Evolutionary conservation across 2,113 vertebrate genomes (phyloP).

Genomic region (Dromaius novaehollandiae): DNA sequence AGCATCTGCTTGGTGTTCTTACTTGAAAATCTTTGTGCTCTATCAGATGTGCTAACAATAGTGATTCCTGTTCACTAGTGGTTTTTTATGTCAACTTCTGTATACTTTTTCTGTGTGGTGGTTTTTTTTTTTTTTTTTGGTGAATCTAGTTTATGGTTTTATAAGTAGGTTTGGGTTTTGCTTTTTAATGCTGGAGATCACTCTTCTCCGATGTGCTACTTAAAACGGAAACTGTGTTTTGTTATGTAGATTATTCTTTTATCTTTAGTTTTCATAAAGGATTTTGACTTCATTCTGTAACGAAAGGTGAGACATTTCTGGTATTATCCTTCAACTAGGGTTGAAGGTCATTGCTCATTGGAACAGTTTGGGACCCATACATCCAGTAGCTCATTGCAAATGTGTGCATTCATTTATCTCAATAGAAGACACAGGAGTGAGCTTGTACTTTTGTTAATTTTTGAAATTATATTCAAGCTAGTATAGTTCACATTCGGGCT

Average conservation of each 20-base stretch:
- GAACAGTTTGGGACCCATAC: neutral
- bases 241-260: neutral
- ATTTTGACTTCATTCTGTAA: neutral
- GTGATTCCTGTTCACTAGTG: neutral
- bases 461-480: rapidly evolving
- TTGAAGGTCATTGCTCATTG: neutral
- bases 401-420: neutral
- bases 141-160: neutral
- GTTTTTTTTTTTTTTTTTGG: too few species aligned
- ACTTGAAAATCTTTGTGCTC: neutral
- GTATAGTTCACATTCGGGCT: neutral
- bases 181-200: neutral
- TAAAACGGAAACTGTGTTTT: neutral
- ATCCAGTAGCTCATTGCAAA: neutral
- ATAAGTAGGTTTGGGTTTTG: neutral
- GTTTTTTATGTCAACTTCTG: neutral
- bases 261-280: too few species aligned
- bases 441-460: neutral
- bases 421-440: neutral
- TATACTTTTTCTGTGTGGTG: neutral
- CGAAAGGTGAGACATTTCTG: neutral
- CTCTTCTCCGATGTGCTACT: neutral
- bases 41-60: neutral
- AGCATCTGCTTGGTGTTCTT: neutral
- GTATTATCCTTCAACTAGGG: neutral